Evolutionary conservation across 2,113 vertebrate species (phyloP).

Genomic region (Caranx ignobilis): DNA sequence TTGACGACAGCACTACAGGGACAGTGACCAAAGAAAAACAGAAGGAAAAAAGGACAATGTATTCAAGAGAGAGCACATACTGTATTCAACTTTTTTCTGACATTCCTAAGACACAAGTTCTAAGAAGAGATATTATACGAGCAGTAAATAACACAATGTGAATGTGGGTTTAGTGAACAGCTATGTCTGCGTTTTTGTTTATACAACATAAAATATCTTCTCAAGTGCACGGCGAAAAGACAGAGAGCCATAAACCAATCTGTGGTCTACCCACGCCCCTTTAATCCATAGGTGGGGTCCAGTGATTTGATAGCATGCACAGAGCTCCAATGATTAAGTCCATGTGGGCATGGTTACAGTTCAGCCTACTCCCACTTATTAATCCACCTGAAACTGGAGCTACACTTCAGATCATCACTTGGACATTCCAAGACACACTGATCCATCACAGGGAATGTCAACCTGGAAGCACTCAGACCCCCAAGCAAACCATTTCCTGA

Average conservation of each 20-base stretch:
- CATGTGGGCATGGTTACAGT: constrained; percentile 64
- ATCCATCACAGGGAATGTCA: constrained; percentile 76
- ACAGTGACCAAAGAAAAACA: not conserved
- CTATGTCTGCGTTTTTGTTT: not conserved
- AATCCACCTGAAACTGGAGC: constrained; percentile 70
- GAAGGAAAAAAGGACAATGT: not conserved
- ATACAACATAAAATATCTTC: not conserved
- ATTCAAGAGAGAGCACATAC: not conserved
- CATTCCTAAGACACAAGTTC: not conserved
- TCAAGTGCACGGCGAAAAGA: constrained; percentile 22
- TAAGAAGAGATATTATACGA: not conserved
- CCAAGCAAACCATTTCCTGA: constrained; percentile 76
- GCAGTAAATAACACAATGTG: not conserved
- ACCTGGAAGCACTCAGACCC: constrained; percentile 78
- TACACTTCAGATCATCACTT: constrained; percentile 60
- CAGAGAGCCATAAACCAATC: not conserved
- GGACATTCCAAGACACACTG: constrained; percentile 66
- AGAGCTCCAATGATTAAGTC: constrained; percentile 51
- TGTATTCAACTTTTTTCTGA: not conserved
- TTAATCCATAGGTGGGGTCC: constrained; percentile 60
- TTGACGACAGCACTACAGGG: not conserved
- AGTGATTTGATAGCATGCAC: constrained; percentile 55
- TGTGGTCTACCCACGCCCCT: constrained; percentile 36
- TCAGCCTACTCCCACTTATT: constrained; percentile 47
- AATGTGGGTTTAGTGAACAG: not conserved